Evolutionary conservation across 2,113 vertebrate species (phyloP), one percentile per base, ranked within the genome.

Genomic region (Ophthalmolycus amberensis): DNA sequence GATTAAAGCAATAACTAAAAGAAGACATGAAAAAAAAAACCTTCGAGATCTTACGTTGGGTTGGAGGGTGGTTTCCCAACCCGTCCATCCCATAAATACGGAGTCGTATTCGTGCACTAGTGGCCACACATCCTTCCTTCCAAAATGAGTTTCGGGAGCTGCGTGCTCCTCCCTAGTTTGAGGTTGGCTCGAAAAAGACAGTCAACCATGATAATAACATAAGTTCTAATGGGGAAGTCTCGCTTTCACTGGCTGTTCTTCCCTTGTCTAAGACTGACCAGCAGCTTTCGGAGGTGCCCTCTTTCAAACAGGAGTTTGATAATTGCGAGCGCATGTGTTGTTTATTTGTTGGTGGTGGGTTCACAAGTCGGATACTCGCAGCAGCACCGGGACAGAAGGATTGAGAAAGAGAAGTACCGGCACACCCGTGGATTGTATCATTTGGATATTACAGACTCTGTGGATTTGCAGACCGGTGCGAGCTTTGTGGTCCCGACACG

Each of bases 291-390:
- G 83, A 96, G 96, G 72, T 94, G 94, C 16, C 93, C 95, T 18
- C 92, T 94, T 69, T 95, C 95, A 9, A 95, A 93, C 72, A 96
- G 94, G 82, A 96, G 92, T 75, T 59, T 94, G 15, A 82, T 98
- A 0, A 68, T 97, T 70, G 96, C 94, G 25, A 90, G 87, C 0
- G 94, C 91, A 0, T 97, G 96, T 27, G 94, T 96, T 50, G 82
- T 98, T 64, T 98, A 97, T 90, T 80, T 97, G 85, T 93, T 97
- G 75, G 97, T 98, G 66, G 91, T 97, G 6, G 90, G 97, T 76
- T 96, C 95, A 68, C 96, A 96, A 58, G 94, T 95, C 60, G 96
- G 95, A 73, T 89, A 94, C 27, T 77, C 95, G 48, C 91, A 95
- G 78, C 89, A 92, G 0, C 93, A 93, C 0, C 94, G 93, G 80